Evolutionary conservation across 2,797 vertebrate genomes (phyloP).

Genomic region (Eremophila alpestris): DNA sequence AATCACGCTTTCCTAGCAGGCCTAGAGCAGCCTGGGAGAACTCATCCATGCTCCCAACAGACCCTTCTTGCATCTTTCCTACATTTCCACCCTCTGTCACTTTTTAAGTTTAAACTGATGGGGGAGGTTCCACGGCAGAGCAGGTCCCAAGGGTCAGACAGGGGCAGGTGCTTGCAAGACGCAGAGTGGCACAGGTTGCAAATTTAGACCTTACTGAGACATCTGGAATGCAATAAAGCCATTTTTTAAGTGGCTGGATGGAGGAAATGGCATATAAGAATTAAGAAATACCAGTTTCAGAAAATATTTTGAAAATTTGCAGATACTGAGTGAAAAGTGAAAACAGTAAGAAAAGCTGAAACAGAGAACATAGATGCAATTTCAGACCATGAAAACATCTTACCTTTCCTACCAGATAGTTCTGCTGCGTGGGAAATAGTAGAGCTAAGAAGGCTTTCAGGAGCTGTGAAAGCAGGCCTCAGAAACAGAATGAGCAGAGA

Average conservation of each 20-base stretch:
- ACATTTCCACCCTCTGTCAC: neutral
- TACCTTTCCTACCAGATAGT: neutral
- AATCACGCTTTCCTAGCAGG: accelerated
- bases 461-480: no score
- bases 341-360: neutral
- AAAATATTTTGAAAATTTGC: neutral
- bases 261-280: neutral
- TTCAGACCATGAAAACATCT: neutral
- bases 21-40: neutral
- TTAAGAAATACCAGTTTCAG: neutral
- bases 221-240: neutral
- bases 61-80: neutral
- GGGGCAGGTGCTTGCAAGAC: neutral
- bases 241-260: neutral
- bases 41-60: neutral
- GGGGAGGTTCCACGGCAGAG: neutral
- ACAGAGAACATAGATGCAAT: neutral
- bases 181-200: neutral
- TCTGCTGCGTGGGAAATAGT: neutral
- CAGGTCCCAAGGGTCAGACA: neutral
- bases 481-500: no score
- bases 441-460: no score
- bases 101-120: neutral
- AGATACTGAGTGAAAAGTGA: neutral
- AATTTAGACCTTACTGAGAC: neutral